Conservation (phyloP, 2,888 invertebrate genomes). For the Allolobophora icterica region DNA sequence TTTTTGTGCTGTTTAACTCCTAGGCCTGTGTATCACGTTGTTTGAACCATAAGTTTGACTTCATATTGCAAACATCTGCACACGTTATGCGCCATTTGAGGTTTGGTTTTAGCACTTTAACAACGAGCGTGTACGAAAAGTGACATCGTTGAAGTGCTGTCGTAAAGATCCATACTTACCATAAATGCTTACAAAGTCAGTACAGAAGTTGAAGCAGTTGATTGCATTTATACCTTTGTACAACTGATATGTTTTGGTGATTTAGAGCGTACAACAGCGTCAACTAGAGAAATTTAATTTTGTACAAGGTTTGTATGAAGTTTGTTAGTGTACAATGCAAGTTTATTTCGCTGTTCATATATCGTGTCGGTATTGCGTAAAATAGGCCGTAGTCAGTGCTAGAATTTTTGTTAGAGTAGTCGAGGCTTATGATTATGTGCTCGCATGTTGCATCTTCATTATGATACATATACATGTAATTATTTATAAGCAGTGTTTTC, state of each 20-base stretch:
- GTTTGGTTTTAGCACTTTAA: neutral
- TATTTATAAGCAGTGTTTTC: constrained; percentile 17
- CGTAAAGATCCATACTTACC: neutral
- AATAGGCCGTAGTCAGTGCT: neutral
- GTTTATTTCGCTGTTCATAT: neutral
- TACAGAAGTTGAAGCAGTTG: neutral
- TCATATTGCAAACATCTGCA: neutral
- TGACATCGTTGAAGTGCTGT: neutral
- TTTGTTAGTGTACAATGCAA: neutral
- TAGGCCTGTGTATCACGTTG: neutral
- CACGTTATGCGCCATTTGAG: no score
- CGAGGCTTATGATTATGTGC: neutral
- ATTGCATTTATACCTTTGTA: neutral
- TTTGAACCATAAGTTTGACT: neutral
- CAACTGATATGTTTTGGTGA: neutral
- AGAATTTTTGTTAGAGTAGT: neutral
- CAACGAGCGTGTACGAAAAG: no score
- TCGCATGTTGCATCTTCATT: neutral
- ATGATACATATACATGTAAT: neutral
- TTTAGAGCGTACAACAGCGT: neutral
- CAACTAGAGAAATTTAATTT: neutral
- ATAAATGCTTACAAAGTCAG: neutral
- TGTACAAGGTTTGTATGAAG: neutral
- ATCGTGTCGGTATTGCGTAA: neutral
- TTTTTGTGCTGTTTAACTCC: neutral